Evolutionary conservation across 2,797 vertebrate genomes (phyloP).

Genomic region (Enteromius trimaculatus): DNA sequence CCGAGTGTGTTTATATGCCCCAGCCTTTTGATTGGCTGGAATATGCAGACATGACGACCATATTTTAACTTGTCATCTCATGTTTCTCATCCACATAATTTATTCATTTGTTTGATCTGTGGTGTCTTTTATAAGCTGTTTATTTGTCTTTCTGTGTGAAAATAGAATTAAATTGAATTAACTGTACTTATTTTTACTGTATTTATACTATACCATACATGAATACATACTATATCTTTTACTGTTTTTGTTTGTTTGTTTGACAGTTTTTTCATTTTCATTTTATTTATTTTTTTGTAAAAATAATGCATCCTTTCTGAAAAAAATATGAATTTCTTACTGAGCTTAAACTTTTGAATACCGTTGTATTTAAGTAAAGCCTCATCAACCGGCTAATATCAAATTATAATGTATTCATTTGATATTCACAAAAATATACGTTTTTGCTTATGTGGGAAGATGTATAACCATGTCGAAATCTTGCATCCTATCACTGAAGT

Average conservation of each 20-base stretch:
- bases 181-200: no score
- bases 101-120: not conserved
- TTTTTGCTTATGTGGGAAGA: not conserved
- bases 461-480: constrained; percentile 10
- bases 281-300: no score
- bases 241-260: no score
- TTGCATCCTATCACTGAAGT: constrained; percentile 41
- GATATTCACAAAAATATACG: not conserved
- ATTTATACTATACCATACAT: no score
- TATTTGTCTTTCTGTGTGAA: not conserved
- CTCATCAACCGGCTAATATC: not conserved
- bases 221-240: no score
- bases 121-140: constrained; percentile 1
- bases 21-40: not conserved
- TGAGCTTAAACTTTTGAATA: not conserved
- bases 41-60: not conserved
- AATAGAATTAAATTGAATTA: not conserved
- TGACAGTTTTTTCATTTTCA: no score
- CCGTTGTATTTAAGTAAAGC: no score
- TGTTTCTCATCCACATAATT: not conserved
- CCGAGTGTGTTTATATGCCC: not conserved
- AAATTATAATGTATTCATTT: not conserved
- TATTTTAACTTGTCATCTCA: not conserved
- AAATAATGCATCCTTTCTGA: not conserved
- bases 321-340: not conserved